Evolutionary conservation across 1,140 invertebrate genomes (phyloP).

Genomic region (Drosophila lini): DNA sequence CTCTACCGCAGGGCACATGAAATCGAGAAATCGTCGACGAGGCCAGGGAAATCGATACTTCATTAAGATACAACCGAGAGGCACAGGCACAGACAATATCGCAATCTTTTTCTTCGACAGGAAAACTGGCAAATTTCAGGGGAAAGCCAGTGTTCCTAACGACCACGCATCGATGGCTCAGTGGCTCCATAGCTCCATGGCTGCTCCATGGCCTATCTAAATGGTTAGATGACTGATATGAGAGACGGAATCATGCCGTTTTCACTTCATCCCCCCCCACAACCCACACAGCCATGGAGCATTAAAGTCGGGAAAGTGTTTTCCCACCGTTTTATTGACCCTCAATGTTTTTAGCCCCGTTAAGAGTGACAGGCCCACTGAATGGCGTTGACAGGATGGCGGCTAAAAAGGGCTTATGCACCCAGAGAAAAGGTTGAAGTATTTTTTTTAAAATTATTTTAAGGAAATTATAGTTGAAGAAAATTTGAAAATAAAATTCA

Average conservation of each 20-base stretch:
- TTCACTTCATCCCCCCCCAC: slow-evolving; percentile 4
- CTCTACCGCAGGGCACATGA: slow-evolving; percentile 59
- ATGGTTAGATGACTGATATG: slow-evolving; percentile 74
- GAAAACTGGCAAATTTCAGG: slow-evolving; percentile 11
- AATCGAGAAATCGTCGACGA: slow-evolving; percentile 62
- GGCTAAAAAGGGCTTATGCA: slow-evolving; percentile 16
- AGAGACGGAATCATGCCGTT: slow-evolving; percentile 57
- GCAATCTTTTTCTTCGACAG: slow-evolving; percentile 18
- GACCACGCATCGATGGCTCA: slow-evolving; percentile 53
- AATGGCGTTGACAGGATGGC: slow-evolving; percentile 35
- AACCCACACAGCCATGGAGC: slow-evolving; percentile 10
- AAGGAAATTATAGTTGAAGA: too few relatives aligned
- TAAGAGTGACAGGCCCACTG: slow-evolving; percentile 28
- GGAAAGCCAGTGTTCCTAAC: slow-evolving; percentile 47
- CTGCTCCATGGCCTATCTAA: slow-evolving; percentile 61
- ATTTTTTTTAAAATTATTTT: neutral
- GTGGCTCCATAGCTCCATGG: neutral
- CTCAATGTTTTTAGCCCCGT: slow-evolving; percentile 41
- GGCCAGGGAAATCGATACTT: slow-evolving; percentile 76
- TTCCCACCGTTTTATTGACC: slow-evolving; percentile 57
- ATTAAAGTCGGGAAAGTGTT: slow-evolving; percentile 41
- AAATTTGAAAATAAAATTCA: too few relatives aligned
- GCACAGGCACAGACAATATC: slow-evolving; percentile 22
- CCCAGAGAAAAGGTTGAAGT: neutral
- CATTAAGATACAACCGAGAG: slow-evolving; percentile 70